Evolutionary conservation across 2,888 invertebrate genomes (phyloP).

Genomic region (Fabriciana adippe): DNA sequence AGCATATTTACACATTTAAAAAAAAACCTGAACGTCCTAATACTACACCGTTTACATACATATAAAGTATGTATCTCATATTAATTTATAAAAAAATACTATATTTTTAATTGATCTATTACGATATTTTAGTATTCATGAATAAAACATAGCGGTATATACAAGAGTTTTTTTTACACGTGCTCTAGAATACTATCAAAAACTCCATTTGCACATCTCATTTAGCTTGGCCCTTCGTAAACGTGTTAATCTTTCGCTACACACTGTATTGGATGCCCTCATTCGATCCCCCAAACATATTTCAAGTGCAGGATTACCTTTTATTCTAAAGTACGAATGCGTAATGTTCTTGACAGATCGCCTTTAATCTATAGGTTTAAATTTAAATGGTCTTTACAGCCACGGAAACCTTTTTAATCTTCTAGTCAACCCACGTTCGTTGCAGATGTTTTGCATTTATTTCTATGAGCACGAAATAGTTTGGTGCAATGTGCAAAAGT

Average conservation of each 20-base stretch:
- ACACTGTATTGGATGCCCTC: conserved; percentile 60
- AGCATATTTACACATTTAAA: background rate
- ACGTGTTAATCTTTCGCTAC: conserved; percentile 62
- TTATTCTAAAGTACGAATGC: conserved; percentile 72
- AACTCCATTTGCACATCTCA: conserved; percentile 35
- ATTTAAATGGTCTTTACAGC: conserved; percentile 65
- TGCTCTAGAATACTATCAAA: background rate
- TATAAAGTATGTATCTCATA: too few species aligned
- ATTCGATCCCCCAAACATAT: conserved; percentile 65
- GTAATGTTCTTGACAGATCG: conserved; percentile 73
- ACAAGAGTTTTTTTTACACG: background rate
- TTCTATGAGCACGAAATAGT: conserved; percentile 33
- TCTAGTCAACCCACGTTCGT: conserved; percentile 50
- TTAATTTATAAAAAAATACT: too few species aligned
- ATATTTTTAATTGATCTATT: too few species aligned
- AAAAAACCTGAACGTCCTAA: background rate
- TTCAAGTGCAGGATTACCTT: conserved; percentile 79
- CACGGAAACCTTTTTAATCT: conserved; percentile 64
- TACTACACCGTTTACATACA: too few species aligned
- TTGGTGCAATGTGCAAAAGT: conserved; percentile 35
- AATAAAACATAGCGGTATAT: background rate
- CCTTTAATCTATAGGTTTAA: conserved; percentile 70
- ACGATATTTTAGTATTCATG: too few species aligned
- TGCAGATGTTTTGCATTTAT: conserved; percentile 50
- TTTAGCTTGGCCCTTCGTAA: conserved; percentile 48